Base-by-base conservation (phyloP, 2,888 invertebrate genomes). In the Caenorhabditis virilis region DNA sequence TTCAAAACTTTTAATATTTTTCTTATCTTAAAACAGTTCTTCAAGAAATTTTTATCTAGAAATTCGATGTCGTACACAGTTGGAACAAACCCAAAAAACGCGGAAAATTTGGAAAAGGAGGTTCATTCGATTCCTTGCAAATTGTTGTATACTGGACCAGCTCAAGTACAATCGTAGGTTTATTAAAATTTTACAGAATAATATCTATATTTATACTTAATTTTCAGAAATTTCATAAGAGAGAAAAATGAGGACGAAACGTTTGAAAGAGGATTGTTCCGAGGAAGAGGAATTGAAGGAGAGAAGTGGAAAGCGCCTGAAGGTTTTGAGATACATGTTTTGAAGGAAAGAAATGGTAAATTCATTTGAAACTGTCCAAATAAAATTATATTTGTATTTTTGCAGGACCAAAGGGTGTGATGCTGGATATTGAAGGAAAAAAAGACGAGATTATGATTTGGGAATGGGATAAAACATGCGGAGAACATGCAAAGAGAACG, bases 71-170 rank as follows among this genome's bases (percentile, higher is more conserved):
- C 3, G 2, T 65, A 47, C 49, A 62, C 67, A 26, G 39, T 62
- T 23, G 55, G 54, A 2, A 48, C 46, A 9, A 42, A 46, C 0
- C 45, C 45, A 13, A 61, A 60, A 42, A 38, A 22, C 11, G 43
- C 54, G 7, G 16, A 39, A 18, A n/a, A n/a, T n/a, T 39, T 52
- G 1, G 33, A 51, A 15, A 55, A 62, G 25, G 58, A 62, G 36
- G 18, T 75, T n/a, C 73, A 76, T 30, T 69, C 65, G 15, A 71
- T 78, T 18, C 78, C 78, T n/a, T 78, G 69, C 43, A 50, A 51
- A 23, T 54, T 76, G 16, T 55, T 65, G n/a, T 72, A 73, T 50
- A 76, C 74, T 3, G 77, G 76, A 7, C 65, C 77, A 5, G 70
- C 77, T 2, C 41, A 61, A 18, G 70, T 76, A 13, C 26, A 23